A percentile compares a stretch with the other conserved stretches of the same genome.
Evolutionary conservation across 1,140 invertebrate species (phyloP).

Genomic region (Drosophila fuyamai): DNA sequence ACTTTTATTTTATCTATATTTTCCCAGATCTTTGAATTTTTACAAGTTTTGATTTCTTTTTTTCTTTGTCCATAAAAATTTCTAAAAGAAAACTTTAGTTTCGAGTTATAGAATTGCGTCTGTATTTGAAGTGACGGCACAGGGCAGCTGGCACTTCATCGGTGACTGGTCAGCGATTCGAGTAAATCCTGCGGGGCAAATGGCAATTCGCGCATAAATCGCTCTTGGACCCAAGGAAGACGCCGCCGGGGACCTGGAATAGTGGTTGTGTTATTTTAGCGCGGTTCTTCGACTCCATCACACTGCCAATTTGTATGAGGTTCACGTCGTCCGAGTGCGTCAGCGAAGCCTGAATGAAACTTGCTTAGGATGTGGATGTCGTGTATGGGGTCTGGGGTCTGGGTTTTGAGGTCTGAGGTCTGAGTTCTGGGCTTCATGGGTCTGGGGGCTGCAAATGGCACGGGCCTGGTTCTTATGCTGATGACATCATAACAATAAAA

Average conservation of each 20-base stretch:
- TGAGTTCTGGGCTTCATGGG: background rate
- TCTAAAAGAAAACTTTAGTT: no score
- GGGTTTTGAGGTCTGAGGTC: slow-evolving; percentile 4
- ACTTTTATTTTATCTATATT: no score
- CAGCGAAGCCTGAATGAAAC: slow-evolving; percentile 19
- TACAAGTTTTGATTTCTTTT: background rate
- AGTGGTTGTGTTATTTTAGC: slow-evolving; percentile 32
- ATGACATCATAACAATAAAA: slow-evolving; percentile 67
- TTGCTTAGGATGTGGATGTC: background rate
- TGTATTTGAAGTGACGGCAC: background rate
- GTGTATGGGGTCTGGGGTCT: background rate
- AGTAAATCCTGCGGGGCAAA: slow-evolving; percentile 27
- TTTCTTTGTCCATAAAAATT: background rate
- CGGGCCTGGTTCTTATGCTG: slow-evolving; percentile 55
- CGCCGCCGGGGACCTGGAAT: slow-evolving; percentile 14
- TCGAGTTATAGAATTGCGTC: background rate
- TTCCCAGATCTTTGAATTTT: no score
- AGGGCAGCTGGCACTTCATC: slow-evolving; percentile 7
- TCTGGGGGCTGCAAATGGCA: slow-evolving; percentile 33
- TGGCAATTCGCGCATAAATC: slow-evolving; percentile 50
- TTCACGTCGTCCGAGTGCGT: slow-evolving; percentile 45
- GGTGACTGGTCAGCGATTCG: slow-evolving; percentile 32
- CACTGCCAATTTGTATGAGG: slow-evolving; percentile 48
- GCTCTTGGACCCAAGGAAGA: slow-evolving; percentile 13
- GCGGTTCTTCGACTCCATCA: slow-evolving; percentile 1